Conservation (phyloP, 2,888 invertebrate genomes). For the Galerucella nymphaeae region DNA sequence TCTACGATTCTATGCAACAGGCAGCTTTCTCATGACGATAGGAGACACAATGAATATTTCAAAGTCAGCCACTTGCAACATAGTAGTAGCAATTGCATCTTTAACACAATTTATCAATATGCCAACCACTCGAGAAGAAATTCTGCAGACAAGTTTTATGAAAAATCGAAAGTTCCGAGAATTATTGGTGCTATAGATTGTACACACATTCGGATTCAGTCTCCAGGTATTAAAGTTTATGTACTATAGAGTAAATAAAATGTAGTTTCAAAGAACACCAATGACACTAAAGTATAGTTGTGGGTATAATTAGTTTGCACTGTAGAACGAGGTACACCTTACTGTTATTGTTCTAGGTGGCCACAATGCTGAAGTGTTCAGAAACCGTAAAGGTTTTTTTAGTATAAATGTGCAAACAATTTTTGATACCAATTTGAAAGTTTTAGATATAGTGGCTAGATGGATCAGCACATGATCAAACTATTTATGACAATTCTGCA, state of each 20-base stretch:
- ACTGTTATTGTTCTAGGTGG: constrained; percentile 39
- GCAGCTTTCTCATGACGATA: constrained; percentile 10
- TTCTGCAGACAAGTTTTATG: constrained; percentile 10
- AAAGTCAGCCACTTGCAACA: background rate
- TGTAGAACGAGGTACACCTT: background rate
- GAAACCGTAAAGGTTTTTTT: constrained; percentile 51
- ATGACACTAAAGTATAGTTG: background rate
- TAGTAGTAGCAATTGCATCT: no score
- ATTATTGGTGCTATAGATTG: constrained; percentile 5
- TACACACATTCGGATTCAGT: constrained; percentile 42
- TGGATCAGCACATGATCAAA: no score
- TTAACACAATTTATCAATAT: constrained; percentile 15
- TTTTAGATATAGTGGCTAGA: background rate
- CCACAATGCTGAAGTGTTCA: constrained; percentile 48
- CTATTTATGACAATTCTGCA: no score
- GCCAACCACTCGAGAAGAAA: constrained; percentile 20
- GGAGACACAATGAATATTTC: constrained; percentile 6
- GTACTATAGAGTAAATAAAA: constrained; percentile 41
- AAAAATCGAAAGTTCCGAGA: background rate
- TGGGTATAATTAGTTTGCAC: background rate
- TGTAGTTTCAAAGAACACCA: background rate
- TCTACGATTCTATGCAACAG: constrained; percentile 25
- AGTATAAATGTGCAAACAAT: constrained; percentile 52
- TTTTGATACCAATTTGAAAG: constrained; percentile 42
- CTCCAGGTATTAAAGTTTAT: constrained; percentile 46